Conservation (phyloP, 1,140 invertebrate species). For the Aphidius ervi region DNA sequence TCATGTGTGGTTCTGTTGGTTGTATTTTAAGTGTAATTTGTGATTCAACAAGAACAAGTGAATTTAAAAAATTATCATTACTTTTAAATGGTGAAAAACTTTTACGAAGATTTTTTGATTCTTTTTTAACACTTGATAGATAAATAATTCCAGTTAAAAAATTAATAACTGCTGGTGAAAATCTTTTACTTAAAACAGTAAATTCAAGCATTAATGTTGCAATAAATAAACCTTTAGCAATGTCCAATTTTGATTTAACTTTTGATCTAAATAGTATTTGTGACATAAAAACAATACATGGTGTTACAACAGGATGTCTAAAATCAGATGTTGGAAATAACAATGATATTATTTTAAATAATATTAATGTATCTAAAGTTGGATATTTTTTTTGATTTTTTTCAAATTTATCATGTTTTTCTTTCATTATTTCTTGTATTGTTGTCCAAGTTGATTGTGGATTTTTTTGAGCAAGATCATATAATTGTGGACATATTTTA, state of each 20-base stretch:
- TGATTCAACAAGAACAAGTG: constrained; percentile 56
- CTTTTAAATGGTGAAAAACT: constrained; percentile 64
- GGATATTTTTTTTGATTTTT: constrained; percentile 63
- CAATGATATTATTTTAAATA: constrained; percentile 73
- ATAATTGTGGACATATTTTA: constrained; percentile 65
- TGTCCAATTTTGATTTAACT: constrained; percentile 61
- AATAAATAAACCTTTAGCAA: constrained; percentile 77
- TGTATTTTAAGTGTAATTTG: constrained; percentile 43
- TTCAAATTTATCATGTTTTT: constrained; percentile 67
- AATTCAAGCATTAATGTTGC: constrained; percentile 74
- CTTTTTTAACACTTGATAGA: constrained; percentile 57
- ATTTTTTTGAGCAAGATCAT: constrained; percentile 68
- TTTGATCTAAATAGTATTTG: constrained; percentile 67
- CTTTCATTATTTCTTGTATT: constrained; percentile 66
- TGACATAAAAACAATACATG: constrained; percentile 76
- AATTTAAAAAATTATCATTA: constrained; percentile 50
- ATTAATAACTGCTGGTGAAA: constrained; percentile 72
- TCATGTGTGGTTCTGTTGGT: constrained; percentile 44
- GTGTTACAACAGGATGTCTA: constrained; percentile 79
- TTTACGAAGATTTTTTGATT: constrained; percentile 48
- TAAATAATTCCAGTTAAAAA: constrained; percentile 70
- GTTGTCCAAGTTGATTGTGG: constrained; percentile 62
- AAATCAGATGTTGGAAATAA: constrained; percentile 88
- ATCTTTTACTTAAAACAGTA: constrained; percentile 74
- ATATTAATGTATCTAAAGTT: constrained; percentile 68